Base-by-base conservation (phyloP, 2,113 vertebrate species). In the Mellivora capensis region DNA sequence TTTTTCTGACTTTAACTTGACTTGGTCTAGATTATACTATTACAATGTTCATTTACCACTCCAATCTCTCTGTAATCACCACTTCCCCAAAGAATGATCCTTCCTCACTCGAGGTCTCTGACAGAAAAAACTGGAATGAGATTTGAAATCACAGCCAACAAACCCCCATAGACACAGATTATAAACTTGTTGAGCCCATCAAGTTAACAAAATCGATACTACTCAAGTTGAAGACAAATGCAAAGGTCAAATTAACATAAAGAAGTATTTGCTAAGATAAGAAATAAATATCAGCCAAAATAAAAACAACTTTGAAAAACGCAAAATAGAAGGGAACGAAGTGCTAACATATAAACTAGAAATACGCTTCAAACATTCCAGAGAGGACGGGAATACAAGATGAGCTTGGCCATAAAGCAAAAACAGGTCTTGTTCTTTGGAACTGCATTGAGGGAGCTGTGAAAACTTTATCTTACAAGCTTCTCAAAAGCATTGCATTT, bases 181-280 rank as follows among this genome's bases (percentile, higher is more conserved):
- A 83, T 80, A 95, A 83, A 74, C 17, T 13, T 85, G 90, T 3
- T 49, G 87, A 83, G 31, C 21, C 20, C 74, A 90, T 72, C 21
- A 84, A 69, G 31, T 94, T 88, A 93, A 82, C 44, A 93, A 93
- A 94, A 96, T 6, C 86, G 42, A 3, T 39, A 69, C 9, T 57
- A 42, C 34, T 92, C 42, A 59, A 85, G 67, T 52, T 67, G 57
- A 96, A 88, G 80, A 82, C 34, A 83, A 69, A 44, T 52, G 49
- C 76, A 96, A 98, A 97, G 94, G 86, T 91, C 83, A 95, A 89
- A 91, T 95, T 96, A 94, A 85, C 95, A 97, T 81, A 76, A 90
- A 83, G 61, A 93, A 91, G 8, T 74, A 7, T 87, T 95, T 77
- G 69, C 54, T 74, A 83, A 93, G 59, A 25, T 74, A 72, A 69